phyloP scores from a whole-genome alignment of 2,888 invertebrate species.

The Cephus pygmeus region DNA sequence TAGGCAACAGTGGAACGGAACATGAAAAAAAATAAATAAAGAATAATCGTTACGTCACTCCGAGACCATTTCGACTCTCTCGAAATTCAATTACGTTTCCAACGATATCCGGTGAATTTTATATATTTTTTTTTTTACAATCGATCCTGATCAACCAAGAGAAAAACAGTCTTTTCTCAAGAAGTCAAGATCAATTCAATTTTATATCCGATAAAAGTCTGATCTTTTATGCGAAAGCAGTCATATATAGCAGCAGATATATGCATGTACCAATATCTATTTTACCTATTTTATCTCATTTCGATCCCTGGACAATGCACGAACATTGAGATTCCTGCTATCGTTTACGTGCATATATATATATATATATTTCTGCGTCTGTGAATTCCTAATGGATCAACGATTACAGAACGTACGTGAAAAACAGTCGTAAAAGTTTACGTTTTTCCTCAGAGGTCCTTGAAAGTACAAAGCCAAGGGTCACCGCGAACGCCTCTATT shows the following conservation, averaged over 20 bases:
- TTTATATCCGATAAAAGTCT: neutral
- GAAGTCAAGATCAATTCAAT: neutral
- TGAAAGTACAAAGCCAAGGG: neutral
- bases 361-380: no score
- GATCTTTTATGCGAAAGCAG: neutral
- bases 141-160: neutral
- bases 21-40: neutral
- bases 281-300: neutral
- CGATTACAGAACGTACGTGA: neutral
- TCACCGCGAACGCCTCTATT: neutral
- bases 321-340: neutral
- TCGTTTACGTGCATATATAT: no score
- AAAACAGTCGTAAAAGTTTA: neutral
- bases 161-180: neutral
- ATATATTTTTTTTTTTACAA: no score
- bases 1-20: neutral
- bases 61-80: neutral
- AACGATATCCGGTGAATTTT: neutral
- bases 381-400: neutral
- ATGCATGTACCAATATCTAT: no score
- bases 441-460: neutral
- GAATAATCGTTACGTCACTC: neutral
- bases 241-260: neutral
- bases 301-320: neutral
- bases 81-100: neutral